phyloP scores from a whole-genome alignment of 2,797 vertebrate species.

The Microchirus variegatus region DNA sequence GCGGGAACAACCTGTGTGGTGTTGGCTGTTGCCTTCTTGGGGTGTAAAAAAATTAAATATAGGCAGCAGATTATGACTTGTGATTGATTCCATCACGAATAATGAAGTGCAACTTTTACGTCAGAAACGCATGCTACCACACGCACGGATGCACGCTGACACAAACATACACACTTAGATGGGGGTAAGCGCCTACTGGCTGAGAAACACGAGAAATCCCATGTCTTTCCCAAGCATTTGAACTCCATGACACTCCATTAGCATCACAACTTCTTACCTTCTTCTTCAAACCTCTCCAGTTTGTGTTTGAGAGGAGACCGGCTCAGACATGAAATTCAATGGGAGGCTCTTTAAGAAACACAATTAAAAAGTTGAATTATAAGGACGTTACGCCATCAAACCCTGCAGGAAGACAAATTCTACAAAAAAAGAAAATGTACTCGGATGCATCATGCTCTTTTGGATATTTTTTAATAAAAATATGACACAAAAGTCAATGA shows the following conservation, averaged over 20 bases:
- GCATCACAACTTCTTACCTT: slow-evolving; percentile 25
- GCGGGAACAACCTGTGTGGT: neutral
- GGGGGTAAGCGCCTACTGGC: neutral
- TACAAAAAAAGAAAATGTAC: too few species aligned
- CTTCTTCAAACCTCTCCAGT: too few species aligned
- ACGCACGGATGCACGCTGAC: neutral
- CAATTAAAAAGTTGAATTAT: too few species aligned
- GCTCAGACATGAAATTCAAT: slow-evolving; percentile 41
- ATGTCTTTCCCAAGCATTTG: slow-evolving; percentile 31
- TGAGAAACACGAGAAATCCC: slow-evolving; percentile 11
- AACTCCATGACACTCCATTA: slow-evolving; percentile 43
- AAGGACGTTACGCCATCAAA: too few species aligned
- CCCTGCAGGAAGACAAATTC: too few species aligned
- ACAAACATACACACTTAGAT: slow-evolving; percentile 11
- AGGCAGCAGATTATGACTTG: slow-evolving; percentile 3
- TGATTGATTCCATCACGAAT: slow-evolving; percentile 8
- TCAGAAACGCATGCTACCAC: slow-evolving; percentile 4
- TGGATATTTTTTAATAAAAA: too few species aligned
- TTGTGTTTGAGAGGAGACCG: slow-evolving; percentile 15
- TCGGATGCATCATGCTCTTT: too few species aligned
- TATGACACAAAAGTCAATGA: too few species aligned
- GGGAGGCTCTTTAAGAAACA: neutral
- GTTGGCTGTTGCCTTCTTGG: slow-evolving; percentile 13
- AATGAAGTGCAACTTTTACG: slow-evolving; percentile 24
- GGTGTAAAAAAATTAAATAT: slow-evolving; percentile 33